phyloP scores from a whole-genome alignment of 2,113 vertebrate genomes.

The Eurypyga helias region DNA sequence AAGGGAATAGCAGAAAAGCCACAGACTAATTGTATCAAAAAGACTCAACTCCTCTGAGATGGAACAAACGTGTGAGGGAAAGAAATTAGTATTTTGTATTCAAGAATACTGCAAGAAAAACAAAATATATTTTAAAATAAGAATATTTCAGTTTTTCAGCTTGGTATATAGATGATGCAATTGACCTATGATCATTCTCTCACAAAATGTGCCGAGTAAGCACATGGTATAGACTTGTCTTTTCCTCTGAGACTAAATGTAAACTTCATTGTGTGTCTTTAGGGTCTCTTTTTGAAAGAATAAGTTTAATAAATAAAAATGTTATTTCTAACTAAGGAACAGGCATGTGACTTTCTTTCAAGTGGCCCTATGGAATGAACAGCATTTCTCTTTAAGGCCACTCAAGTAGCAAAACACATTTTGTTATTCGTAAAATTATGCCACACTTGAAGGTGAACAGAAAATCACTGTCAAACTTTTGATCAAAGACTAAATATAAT shows the following conservation, averaged over 20 bases:
- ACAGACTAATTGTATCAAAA: neutral
- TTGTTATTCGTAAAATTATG: conserved; percentile 33
- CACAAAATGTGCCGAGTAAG: neutral
- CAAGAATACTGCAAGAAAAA: neutral
- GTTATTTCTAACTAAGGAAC: neutral
- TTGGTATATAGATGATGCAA: neutral
- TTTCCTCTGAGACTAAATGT: neutral
- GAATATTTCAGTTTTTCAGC: neutral
- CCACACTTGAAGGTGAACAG: conserved; percentile 13
- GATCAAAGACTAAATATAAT: conserved; percentile 14
- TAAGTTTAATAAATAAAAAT: conserved; percentile 6
- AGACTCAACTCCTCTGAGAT: neutral
- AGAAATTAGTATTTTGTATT: neutral
- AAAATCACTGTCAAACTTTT: conserved; percentile 10
- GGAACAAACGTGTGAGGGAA: neutral
- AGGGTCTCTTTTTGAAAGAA: neutral
- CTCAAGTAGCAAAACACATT: conserved; percentile 47
- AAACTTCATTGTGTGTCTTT: neutral
- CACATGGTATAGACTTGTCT: neutral
- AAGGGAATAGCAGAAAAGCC: neutral
- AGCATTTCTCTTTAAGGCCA: neutral
- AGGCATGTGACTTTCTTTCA: conserved; percentile 14
- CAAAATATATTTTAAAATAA: neutral
- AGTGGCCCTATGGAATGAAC: neutral
- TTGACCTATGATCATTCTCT: neutral